Evolutionary conservation across 1,140 invertebrate species (phyloP), one percentile per base, ranked within the genome.

Genomic region (Drosophila willistoni): DNA sequence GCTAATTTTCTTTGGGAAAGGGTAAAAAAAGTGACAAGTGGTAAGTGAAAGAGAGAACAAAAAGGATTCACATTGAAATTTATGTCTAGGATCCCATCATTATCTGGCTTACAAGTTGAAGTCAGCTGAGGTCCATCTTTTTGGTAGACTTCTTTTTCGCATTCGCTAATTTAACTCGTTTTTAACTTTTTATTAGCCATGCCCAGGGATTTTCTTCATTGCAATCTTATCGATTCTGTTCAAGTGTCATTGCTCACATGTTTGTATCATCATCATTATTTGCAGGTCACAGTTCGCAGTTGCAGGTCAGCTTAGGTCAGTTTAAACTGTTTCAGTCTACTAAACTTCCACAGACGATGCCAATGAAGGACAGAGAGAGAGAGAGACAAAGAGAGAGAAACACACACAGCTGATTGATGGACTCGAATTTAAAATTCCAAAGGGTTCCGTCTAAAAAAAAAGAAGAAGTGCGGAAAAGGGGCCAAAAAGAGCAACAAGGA

Each of bases 361-460:
- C 7, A 10, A 0, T 9, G 34, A 34, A 10, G 6, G 34, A 34
- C 9, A 5, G 36, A 12, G 44, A 22, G 17, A 22, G 17, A 51
- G 5, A 47, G 14, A 12, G 36, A 13, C 3, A 22, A 19, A 51
- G 17, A 51, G 7, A 51, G 2, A 51, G 2, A 47, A 7, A 47
- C 17, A 47, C 44, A 14, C 14, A 62, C 60, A 44, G 44, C 64
- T 75, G 71, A 76, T 75, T 76, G 71, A 76, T 76, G 71, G 60
- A 76, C 64, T 62, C 65, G 42, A 63, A 47, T 57, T 34, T 64
- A 25, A 47, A 29, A 47, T 66, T 39, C 55, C 69, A 51, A 59
- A 63, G 33, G 75, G 36, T 60, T 77, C 51, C 17, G 57, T 66
- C 19, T 22, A 19, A 22, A 19, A 10, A 51, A 10, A 12, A 51